Base-by-base conservation (phyloP, 2,888 invertebrate genomes). In the Adineta ricciae region DNA sequence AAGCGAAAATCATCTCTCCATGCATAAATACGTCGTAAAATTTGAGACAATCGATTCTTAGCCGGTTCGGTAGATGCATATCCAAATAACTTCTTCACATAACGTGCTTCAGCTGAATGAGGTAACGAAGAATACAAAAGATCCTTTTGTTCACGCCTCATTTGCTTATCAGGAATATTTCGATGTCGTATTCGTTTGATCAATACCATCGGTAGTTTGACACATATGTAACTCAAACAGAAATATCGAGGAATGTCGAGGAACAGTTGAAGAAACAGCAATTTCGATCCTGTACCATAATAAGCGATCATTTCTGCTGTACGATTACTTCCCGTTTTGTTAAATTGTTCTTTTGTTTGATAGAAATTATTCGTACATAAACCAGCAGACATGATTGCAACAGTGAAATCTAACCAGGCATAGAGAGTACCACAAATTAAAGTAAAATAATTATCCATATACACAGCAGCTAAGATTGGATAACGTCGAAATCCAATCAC, bases 1-100 rank as follows among this genome's bases (percentile, higher is more conserved):
- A 78, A 78, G 41, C 78, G 78, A 41, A 78, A 78, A 78, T 78
- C 78, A 78, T 78, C 41, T 41, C 78, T 21, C 38, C 38, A 78
- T n/a, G 21, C 41, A 41, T 78, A 78, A 9, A 78, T 78, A 32
- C 5, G 19, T 64, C 64, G 27, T 27, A 32, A 19, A 32, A 64
- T 64, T 19, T 64, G 64, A 32, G 2, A 32, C 16, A 64, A 32
- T 32, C 64, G 64, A 64, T 32, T 64, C 16, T 27, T 32, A 19
- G 64, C 3, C 16, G 27, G 1, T 19, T 41, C 8, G 3, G 24
- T 41, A 9, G 5, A 19, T 0, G 3, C 14, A 3, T 38, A 24
- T 38, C 78, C n/a, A n/a, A 78, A 5, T 78, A 78, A 78, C 3
- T 3, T 38, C 41, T 41, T 38, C 24, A 78, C 78, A 78, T 78